A percentile compares a stretch with the other conserved stretches of the same genome.
phyloP scores from a whole-genome alignment of 2,113 vertebrate species.

The Atlantisia rogersi region DNA sequence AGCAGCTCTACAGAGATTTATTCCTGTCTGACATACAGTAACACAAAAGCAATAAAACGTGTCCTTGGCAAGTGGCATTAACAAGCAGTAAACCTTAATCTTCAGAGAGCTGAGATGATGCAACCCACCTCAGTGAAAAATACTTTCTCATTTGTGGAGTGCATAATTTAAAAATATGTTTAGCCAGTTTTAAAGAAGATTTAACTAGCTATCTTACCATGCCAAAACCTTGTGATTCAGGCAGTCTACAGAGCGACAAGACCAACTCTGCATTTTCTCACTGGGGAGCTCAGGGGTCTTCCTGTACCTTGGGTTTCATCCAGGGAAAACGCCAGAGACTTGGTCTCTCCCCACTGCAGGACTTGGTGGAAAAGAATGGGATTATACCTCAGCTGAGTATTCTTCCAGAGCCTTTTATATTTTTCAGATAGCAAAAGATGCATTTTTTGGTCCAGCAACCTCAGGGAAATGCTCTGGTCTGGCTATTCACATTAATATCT shows the following conservation, averaged over 20 bases:
- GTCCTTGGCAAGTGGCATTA: slow-evolving; percentile 67
- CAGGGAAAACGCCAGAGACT: background rate
- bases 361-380: background rate
- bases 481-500: background rate
- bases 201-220: background rate
- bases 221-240: background rate
- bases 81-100: slow-evolving; percentile 41
- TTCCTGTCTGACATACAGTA: slow-evolving; percentile 70
- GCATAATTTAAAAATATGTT: background rate
- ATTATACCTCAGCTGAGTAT: background rate
- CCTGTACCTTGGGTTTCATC: background rate
- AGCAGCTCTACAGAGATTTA: slow-evolving; percentile 70
- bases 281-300: background rate
- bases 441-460: background rate
- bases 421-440: background rate
- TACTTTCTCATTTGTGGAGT: background rate
- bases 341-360: background rate
- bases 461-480: background rate
- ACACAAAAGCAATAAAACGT: slow-evolving; percentile 65
- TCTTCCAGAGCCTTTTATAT: background rate
- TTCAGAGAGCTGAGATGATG: background rate
- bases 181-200: background rate
- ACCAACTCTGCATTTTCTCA: background rate
- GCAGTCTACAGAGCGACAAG: background rate
- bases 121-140: background rate